These are phyloP conservation scores for Trididemnum nubilum DNA, from an alignment of 23 tunicate genomes.

Conservation along the genomic window DNA sequence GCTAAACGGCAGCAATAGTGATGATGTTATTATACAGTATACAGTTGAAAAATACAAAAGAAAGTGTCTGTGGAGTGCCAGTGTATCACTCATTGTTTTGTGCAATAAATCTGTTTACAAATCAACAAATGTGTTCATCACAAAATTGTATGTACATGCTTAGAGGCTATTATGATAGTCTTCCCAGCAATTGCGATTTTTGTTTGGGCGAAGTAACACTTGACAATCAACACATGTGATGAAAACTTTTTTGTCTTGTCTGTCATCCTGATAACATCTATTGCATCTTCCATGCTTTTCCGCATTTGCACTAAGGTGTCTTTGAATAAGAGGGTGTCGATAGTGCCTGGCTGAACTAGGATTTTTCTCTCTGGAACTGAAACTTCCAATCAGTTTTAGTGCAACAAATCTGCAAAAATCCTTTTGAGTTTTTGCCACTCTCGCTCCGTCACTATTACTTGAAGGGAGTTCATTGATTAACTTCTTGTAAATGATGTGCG, in stretches of 20 bases:
- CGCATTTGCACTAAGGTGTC: slow-evolving; percentile 1
- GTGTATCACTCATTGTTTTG: no score
- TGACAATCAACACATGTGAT: slow-evolving; percentile 18
- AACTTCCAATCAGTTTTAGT: slow-evolving; percentile 1
- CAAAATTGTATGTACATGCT: no score
- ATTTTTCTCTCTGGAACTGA: background rate
- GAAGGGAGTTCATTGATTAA: background rate
- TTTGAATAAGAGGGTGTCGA: background rate
- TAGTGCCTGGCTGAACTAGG: background rate
- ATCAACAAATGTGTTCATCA: no score
- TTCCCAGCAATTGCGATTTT: slow-evolving; percentile 15
- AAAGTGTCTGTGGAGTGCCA: no score
- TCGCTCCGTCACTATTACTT: background rate
- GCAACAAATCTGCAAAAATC: slow-evolving; percentile 13
- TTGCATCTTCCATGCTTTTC: slow-evolving; percentile 14
- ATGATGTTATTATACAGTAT: no score
- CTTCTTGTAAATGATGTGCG: background rate
- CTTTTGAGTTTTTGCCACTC: background rate
- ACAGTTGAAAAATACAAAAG: no score
- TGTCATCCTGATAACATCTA: slow-evolving; percentile 8
- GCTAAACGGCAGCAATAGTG: no score
- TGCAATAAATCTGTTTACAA: no score
- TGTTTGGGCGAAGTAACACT: slow-evolving; percentile 15
- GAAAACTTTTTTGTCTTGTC: slow-evolving; percentile 18
- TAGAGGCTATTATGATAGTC: no score